Evolutionary conservation across 2,888 invertebrate genomes (phyloP).

Genomic region (Lasius platythorax): DNA sequence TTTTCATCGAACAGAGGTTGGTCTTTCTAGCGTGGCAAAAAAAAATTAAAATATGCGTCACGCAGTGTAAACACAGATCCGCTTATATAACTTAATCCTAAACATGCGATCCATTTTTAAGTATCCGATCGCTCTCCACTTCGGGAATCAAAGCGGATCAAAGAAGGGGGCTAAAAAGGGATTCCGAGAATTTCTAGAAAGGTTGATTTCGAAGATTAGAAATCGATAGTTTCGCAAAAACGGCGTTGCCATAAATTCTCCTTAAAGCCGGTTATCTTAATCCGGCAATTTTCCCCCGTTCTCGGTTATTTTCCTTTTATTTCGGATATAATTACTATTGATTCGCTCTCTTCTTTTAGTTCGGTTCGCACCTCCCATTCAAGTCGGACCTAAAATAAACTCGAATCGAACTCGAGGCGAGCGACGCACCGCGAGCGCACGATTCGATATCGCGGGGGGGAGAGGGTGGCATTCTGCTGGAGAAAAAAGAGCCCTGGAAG

Average conservation of each 20-base stretch:
- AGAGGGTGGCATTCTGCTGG: background rate
- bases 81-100: background rate
- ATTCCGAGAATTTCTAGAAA: background rate
- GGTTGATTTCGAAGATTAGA: background rate
- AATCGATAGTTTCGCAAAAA: background rate
- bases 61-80: background rate
- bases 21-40: background rate
- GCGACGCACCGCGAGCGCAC: conserved; percentile 5
- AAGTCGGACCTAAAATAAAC: conserved; percentile 28
- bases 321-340: background rate
- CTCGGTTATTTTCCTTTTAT: background rate
- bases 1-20: background rate
- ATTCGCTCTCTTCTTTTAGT: background rate
- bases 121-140: background rate
- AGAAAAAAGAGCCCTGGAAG: conserved; percentile 11
- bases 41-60: background rate
- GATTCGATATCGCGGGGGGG: conserved; percentile 23
- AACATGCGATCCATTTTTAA: background rate
- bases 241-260: background rate
- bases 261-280: conserved; percentile 5
- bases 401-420: conserved; percentile 18
- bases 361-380: background rate
- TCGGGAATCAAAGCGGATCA: background rate
- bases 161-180: background rate
- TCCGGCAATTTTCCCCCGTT: background rate